Evolutionary conservation across 30 jellyfish, hydroid and myxozoan genomes (phyloP).

Genomic region (Chironex yamaguchii): DNA sequence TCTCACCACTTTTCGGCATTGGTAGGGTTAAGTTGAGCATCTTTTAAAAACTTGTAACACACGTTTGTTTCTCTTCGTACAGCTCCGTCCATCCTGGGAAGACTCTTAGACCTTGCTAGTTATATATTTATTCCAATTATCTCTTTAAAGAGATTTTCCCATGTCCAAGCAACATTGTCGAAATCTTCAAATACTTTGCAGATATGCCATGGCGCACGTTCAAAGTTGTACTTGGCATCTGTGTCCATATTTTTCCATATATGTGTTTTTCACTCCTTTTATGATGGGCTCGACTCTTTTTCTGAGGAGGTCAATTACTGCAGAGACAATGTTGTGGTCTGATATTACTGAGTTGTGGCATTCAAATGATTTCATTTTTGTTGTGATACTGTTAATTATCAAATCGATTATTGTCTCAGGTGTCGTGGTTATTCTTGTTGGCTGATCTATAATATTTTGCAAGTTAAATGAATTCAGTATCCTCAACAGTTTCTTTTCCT

Average conservation of each 20-base stretch:
- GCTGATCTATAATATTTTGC: constrained; percentile 41
- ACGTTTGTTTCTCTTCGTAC: constrained; percentile 28
- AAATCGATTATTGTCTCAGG: constrained; percentile 38
- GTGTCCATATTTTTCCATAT: constrained; percentile 24
- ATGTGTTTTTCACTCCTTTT: constrained; percentile 32
- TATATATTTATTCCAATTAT: too few species aligned
- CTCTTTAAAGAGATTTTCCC: constrained; percentile 52
- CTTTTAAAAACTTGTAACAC: constrained; percentile 27
- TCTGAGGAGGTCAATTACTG: constrained; percentile 40
- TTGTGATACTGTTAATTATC: constrained; percentile 38
- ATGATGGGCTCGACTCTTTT: constrained; percentile 8
- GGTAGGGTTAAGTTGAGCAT: constrained; percentile 35
- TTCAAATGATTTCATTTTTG: constrained; percentile 35
- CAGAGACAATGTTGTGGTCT: constrained; percentile 63
- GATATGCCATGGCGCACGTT: constrained; percentile 58
- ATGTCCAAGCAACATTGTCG: constrained; percentile 49
- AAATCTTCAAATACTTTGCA: constrained; percentile 26
- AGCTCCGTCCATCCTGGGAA: constrained; percentile 43
- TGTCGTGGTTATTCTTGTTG: constrained; percentile 63
- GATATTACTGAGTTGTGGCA: constrained; percentile 46
- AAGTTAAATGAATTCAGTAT: constrained; percentile 62
- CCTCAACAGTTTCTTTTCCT: constrained; percentile 54
- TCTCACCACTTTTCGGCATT: constrained; percentile 46
- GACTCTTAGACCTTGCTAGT: constrained; percentile 11
- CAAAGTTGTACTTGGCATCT: constrained; percentile 13